Percentiles rank a stretch among this genome's conserved stretches.
These are phyloP conservation scores for Jordanella pulchra DNA, from an alignment of 2,797 vertebrate genomes.

Conservation along the genomic window DNA sequence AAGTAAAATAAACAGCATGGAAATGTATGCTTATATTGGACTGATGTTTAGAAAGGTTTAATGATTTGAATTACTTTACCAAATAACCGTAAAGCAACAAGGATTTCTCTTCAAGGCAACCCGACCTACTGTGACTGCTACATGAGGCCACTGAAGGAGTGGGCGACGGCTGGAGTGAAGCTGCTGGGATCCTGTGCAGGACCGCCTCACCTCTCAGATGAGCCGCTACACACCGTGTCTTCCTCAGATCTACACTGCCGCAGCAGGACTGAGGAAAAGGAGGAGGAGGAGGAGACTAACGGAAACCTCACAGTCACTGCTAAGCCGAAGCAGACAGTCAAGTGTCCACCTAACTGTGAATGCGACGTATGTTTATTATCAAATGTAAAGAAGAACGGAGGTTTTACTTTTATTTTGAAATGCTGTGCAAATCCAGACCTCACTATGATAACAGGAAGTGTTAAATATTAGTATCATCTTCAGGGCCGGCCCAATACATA, in stretches of 20 bases:
- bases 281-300: conserved; percentile 17
- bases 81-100: neutral
- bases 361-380: conserved; percentile 77
- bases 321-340: conserved; percentile 46
- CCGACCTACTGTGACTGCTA: conserved; percentile 87
- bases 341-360: conserved; percentile 82
- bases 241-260: conserved; percentile 81
- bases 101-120: conserved; percentile 75
- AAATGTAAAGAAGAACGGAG: neutral
- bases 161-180: conserved; percentile 75
- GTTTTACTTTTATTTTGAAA: neutral
- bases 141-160: conserved; percentile 81
- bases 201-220: conserved; percentile 81
- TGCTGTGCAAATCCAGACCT: neutral
- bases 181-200: conserved; percentile 80
- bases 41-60: no score
- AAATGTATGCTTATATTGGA: no score
- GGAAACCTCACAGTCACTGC: fast-evolving
- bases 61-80: neutral
- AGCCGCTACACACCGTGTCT: conserved; percentile 80
- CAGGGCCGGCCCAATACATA: no score
- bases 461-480: no score
- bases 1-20: no score
- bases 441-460: neutral
- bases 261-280: conserved; percentile 28